Evolutionary conservation across 2,888 invertebrate genomes (phyloP).

Genomic region (Melanargia galathea): DNA sequence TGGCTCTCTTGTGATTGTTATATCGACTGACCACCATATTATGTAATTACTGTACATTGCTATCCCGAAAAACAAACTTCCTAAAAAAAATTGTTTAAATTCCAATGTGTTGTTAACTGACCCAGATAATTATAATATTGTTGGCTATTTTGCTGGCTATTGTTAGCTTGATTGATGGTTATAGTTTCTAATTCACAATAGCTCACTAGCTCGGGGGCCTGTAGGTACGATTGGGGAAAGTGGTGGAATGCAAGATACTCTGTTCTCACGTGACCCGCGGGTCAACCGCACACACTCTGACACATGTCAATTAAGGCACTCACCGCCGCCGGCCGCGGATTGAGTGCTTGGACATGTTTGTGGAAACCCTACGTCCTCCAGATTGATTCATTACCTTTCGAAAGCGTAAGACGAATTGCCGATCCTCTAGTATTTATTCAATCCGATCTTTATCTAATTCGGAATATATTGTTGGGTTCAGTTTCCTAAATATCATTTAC

Average conservation of each 20-base stretch:
- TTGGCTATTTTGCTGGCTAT: constrained; percentile 34
- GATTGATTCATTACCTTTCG: constrained; percentile 77
- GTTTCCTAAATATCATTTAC: constrained; percentile 39
- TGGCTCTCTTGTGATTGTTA: too few species aligned
- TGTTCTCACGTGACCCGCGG: constrained; percentile 76
- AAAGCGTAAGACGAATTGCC: constrained; percentile 45
- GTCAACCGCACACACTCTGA: constrained; percentile 78
- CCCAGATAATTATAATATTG: constrained; percentile 13
- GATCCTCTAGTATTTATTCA: constrained; percentile 40
- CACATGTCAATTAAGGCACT: constrained; percentile 80
- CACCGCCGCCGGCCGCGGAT: constrained; percentile 70
- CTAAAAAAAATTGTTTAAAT: not conserved
- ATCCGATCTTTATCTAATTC: constrained; percentile 37
- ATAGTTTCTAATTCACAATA: constrained; percentile 38
- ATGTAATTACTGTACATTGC: not conserved
- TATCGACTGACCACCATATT: too few species aligned
- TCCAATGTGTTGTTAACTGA: not conserved
- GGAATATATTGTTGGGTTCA: constrained; percentile 39
- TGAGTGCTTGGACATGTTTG: constrained; percentile 79
- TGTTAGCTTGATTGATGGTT: constrained; percentile 37
- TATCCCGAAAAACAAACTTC: not conserved
- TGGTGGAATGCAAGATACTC: constrained; percentile 70
- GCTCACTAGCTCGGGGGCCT: constrained; percentile 44
- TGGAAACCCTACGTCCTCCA: constrained; percentile 68
- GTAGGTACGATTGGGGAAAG: constrained; percentile 61